Base-by-base conservation (phyloP, 2,797 vertebrate species). In the Triplophysa yarkandensis region DNA sequence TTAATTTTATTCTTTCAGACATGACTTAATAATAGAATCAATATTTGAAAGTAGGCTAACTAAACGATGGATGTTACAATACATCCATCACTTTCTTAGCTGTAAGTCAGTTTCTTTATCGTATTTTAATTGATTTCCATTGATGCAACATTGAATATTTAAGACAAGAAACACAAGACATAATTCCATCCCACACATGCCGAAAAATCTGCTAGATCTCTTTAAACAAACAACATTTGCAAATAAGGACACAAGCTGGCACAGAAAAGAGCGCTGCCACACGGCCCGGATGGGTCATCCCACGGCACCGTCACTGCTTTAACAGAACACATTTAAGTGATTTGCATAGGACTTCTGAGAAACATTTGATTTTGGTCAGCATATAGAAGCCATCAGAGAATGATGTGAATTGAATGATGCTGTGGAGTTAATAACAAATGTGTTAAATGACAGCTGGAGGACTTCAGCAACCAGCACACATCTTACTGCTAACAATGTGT, bases 351-450 rank as follows among this genome's bases (percentile, higher is more conserved):
- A 74, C 43, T 19, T 67, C 30, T 4, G 55, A 64, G 43, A 54
- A 73, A 19, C 39, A 30, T 65, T 19, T 71, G 58, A 30, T 63
- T 68, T 68, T 39, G 70, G 65, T 78, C 65, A 69, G 39, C 62
- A 3, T 14, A 23, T 13, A 7, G 19, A 30, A n/a, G 25, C 58
- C 57, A 34, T 60, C 17, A 7, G 52, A 54, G 19, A 68, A 30
- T 34, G 28, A 41, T 19, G n/a, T 50, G 36, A 54, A 48, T 30
- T 68, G 44, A 68, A 72, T 57, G 30, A 68, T 74, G 61, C 5
- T 17, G 69, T 16, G 39, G 32, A 0, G 21, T 23, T 52, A 44
- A 28, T 50, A 30, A 62, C 44, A 39, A 61, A 36, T 25, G 66
- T 16, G 34, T 48, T 4, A 25, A 67, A 73, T 2, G 13, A 39